Base-by-base conservation (phyloP, 92 coral and sea anemone species). In the Micromussa lordhowensis region DNA sequence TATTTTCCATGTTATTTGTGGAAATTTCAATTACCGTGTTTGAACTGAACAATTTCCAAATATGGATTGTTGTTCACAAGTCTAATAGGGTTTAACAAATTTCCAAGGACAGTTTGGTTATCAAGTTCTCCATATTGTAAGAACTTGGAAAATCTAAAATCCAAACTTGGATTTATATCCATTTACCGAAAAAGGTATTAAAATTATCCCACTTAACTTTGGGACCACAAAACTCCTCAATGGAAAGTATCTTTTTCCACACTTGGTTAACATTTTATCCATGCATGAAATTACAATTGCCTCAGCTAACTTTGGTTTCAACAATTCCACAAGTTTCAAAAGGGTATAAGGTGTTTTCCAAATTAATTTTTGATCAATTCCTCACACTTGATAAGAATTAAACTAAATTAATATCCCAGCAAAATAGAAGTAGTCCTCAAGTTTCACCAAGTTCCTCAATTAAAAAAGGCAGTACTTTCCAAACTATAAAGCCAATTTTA, bases 101-200 rank as follows among this genome's bases (percentile, higher is more conserved):
- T 61, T 61, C 5, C 68, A 61, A 21, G 68, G 1, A 3, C 28
- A 61, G 29, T 61, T 75, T 77, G 81, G 61, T 77, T 77, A 77
- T 77, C 64, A 77, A 77, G 81, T 77, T 77, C 22, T 77, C 81
- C 81, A 77, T 5, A 49, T 53, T 77, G 38, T 48, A 28, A 77
- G 3, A 77, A 48, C 64, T 48, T 53, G 66, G 63, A 26, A 77
- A 51, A 77, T 28, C 10, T 13, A 49, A 24, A 77, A 51, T 49
- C 81, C 81, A 77, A 26, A 77, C 81, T 77, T 21, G 81, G 81
- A 53, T 4, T 49, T 49, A 13, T 78, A 28, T 78, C 12, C 81
- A 78, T 49, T 53, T 14, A 78, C 38, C 68, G 5, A 78, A 1
- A 51, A 49, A 78, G 63, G 81, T 77, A 49, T 77, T 77, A 26